Evolutionary conservation across 2,113 vertebrate species (phyloP).

Genomic region (Progne subis): DNA sequence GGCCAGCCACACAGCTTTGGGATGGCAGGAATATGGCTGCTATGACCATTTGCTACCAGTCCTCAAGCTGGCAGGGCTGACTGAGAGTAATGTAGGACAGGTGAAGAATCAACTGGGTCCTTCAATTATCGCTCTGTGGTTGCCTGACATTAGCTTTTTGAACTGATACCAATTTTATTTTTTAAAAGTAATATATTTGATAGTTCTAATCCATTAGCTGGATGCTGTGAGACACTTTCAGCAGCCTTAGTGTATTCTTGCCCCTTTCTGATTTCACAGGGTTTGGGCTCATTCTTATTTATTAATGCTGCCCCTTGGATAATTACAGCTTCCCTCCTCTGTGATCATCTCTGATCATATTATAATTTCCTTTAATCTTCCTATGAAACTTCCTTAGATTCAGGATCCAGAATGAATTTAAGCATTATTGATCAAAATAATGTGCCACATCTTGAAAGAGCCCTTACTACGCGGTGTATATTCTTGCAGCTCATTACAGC

Average conservation of each 20-base stretch:
- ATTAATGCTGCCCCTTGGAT: constrained; percentile 15
- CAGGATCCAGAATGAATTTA: constrained; percentile 28
- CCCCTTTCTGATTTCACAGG: not conserved
- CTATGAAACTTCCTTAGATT: constrained; percentile 17
- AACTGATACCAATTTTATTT: not conserved
- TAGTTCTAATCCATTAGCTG: not conserved
- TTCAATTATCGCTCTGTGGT: not conserved
- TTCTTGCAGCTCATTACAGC: constrained; percentile 65
- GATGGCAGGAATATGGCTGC: not conserved
- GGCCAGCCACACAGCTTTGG: not conserved
- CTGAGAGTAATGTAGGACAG: not conserved
- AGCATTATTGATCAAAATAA: constrained; percentile 58
- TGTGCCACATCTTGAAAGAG: constrained; percentile 34
- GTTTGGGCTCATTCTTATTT: constrained; percentile 21
- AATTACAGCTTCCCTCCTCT: constrained; percentile 29
- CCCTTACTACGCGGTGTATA: not conserved
- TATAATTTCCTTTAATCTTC: constrained; percentile 49
- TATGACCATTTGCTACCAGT: not conserved
- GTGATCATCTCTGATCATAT: not conserved
- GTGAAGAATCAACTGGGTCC: not conserved
- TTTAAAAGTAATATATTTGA: not conserved
- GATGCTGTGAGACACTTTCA: not conserved
- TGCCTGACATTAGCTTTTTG: not conserved
- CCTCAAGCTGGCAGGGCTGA: not conserved
- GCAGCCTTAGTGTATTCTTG: not conserved